Base-by-base conservation (phyloP, 2,113 vertebrate genomes). In the Montifringilla adamsi region DNA sequence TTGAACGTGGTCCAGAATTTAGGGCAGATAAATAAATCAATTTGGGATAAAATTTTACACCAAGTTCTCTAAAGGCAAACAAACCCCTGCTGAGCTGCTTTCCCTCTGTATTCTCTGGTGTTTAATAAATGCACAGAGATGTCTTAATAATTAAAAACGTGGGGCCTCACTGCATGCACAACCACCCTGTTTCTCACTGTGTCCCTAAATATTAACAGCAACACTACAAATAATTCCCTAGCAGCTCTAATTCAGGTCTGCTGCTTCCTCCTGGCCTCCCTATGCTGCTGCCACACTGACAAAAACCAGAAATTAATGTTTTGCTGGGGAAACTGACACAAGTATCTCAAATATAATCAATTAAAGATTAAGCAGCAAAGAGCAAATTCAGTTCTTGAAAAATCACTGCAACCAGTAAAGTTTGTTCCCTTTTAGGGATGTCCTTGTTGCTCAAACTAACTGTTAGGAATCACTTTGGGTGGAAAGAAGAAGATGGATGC, bases 381-480 rank as follows among this genome's bases (percentile, higher is more conserved):
- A 62, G n/a, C 19, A 47, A 81, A 55, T 9, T 14, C 9, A 28
- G 13, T 22, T 43, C 13, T 26, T 27, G 30, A 53, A 67, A 75
- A 75, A 75, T 5, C 46, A 14, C 7, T 24, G 16, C 23, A 21
- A 9, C 14, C 20, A 35, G 31, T 3, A 9, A 49, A 26, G 15
- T 16, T 31, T 21, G 47, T 11, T 70, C n/a, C 9, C 21, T 9
- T 24, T 72, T 6, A 41, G 20, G 1, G 1, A 64, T 2, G 13
- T 3, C 10, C 2, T 8, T 4, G 20, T 15, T 59, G 8, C 6
- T 33, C 4, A 2, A 41, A 43, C 4, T 4, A 13, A 35, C 7
- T 39, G 63, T 47, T 15, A 63, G 16, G n/a, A 56, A 53, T 33
- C 4, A 5, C 22, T 91, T n/a, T 10, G 17, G 39, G 28, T 16